Evolutionary conservation across 2,888 invertebrate species (phyloP), one percentile per base, ranked within the genome.

Genomic region (Patella caerulea): DNA sequence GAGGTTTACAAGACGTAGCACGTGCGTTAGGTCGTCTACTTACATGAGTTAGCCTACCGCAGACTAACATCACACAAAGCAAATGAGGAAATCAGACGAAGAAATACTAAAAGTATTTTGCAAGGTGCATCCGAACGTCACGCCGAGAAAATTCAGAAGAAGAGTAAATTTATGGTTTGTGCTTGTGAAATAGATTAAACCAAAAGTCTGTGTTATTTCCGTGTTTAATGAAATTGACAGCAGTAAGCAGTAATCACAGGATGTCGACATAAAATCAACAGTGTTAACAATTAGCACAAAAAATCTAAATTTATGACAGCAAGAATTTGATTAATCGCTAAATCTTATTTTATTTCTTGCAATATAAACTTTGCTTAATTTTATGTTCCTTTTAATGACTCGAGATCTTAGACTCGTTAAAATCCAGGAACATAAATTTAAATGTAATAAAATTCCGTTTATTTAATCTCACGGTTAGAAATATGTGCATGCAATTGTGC

Each of bases 221-320:
- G 65, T 11, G 19, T 65, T 65, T 65, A 65, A 65, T 65, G 65
- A 14, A 65, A 65, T 65, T 65, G 24, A 24, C 65, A 65, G 65
- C 65, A 65, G 65, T 65, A 24, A 45, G 19, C 65, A 65, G 24
- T 24, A 24, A 24, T 65, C 65, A 65, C 65, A 65, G 65, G 65
- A 65, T 65, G 65, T 65, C 65, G 24, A 65, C 65, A 65, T 65
- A 65, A 65, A 65, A 65, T 65, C 65, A 65, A 65, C 65, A 14
- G 65, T 65, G 19, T 65, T 24, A 65, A 65, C 65, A 65, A 65
- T 65, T 65, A 24, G 24, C 65, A 65, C 65, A 24, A 65, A 65
- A 65, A 65, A 65, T 45, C 65, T 65, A 11, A 19, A 65, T 65
- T 65, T 65, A 65, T 65, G 19, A 65, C 65, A 15, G 45, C 45